Base-by-base conservation (phyloP, 2,113 vertebrate species). In the Uropsilus gracilis region DNA sequence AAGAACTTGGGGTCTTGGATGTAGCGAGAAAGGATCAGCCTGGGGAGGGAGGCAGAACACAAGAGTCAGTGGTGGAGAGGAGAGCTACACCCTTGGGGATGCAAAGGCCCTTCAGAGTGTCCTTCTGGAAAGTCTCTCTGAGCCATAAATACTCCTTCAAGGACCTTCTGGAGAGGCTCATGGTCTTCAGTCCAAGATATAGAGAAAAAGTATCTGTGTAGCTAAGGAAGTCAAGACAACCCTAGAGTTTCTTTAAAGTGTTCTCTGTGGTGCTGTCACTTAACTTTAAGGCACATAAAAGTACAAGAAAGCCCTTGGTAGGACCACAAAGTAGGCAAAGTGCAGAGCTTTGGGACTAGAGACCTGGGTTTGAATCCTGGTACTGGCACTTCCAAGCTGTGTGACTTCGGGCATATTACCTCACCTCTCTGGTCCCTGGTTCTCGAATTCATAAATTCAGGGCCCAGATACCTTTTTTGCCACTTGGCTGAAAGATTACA, bases 391-490 rank as follows among this genome's bases (percentile, higher is more conserved):
- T 81, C 78, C 55, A 46, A 12, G 17, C 85, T 69, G 18, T 81
- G 86, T 82, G 69, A 57, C 34, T 42, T 46, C 28, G 66, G 89
- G 16, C 18, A 30, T 72, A 53, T 77, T 61, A 37, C 61, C 53
- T 57, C 64, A 90, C 34, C 46, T 94, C 86, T 92, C 86, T 64
- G 61, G 68, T 69, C 53, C 39, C 16, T 7, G 2, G 20, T 61
- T 42, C 37, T 37, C 37, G 18, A 72, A 20, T 26, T 50, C 12
- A 24, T 73, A 11, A 85, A 61, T 53, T 46, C 68, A 82, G 61
- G 81, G 14, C 42, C 28, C 34, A n/a, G 9, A 1, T 13, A 39
- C 44, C 28, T 86, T 69, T 44, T 73, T 61, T 48, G 73, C 37
- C 6, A 4, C 28, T 28, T 85, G 42, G 72, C 39, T 64, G 46